These are phyloP conservation scores for Salvelinus fontinalis DNA, from an alignment of 2,113 vertebrate species.

Conservation along the genomic window DNA sequence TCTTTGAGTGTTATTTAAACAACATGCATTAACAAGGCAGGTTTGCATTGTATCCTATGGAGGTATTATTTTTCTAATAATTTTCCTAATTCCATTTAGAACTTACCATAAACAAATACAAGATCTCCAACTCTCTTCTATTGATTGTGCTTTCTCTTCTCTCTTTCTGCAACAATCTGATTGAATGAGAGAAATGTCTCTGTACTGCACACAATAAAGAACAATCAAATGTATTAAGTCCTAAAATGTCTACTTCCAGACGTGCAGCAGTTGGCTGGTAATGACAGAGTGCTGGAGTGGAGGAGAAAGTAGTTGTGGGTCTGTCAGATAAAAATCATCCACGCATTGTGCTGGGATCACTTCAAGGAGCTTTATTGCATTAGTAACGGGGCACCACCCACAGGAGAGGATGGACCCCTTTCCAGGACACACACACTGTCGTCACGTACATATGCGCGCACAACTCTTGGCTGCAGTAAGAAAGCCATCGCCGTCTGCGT, in stretches of 20 bases:
- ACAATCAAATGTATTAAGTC: neutral
- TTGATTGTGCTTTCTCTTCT: conserved; percentile 36
- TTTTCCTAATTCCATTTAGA: neutral
- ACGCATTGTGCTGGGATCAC: conserved; percentile 57
- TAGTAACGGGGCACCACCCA: conserved; percentile 51
- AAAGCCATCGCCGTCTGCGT: too few species aligned
- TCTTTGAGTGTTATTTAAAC: too few species aligned
- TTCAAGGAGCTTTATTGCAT: conserved; percentile 65
- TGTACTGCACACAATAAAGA: neutral
- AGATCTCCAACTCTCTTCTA: conserved; percentile 36
- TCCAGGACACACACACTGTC: too few species aligned
- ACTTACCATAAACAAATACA: conserved; percentile 53
- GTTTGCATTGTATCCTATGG: neutral
- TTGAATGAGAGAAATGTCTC: neutral
- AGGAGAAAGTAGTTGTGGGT: conserved; percentile 31
- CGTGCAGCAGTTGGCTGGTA: conserved; percentile 41
- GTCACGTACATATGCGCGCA: too few species aligned
- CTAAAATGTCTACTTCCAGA: conserved; percentile 42
- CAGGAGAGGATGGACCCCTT: conserved; percentile 27
- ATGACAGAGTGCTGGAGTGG: conserved; percentile 23
- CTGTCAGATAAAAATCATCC: conserved; percentile 57
- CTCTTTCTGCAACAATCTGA: conserved; percentile 48
- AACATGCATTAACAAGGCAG: too few species aligned
- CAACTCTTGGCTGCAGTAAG: too few species aligned
- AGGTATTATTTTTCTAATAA: neutral